Evolutionary conservation across 2,113 vertebrate species (phyloP), one percentile per base, ranked within the genome.

Genomic region (Nycticebus coucang): DNA sequence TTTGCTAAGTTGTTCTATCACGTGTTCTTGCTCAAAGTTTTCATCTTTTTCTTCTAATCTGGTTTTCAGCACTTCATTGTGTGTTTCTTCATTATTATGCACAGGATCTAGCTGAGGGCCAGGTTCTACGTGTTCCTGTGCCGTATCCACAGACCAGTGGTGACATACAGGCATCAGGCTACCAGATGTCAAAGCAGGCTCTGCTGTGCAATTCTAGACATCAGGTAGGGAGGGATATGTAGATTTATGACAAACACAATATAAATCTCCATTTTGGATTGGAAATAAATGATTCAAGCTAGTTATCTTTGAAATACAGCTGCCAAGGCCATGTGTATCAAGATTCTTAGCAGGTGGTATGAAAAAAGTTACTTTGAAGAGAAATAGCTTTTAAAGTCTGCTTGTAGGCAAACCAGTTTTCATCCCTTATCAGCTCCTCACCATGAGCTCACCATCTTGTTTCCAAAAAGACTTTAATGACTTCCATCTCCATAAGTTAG

Each of bases 1-100:
- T 97, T 99, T 99, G 97, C 99, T 99, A 88, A 99, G 99, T 92
- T 99, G 98, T 96, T 99, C 99, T 53, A 99, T 98, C 87, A 98
- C 99, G 64, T 99, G 98, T n/a, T 98, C 99, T 33, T 79, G 83
- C 5, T 97, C 97, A 55, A 97, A 91, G 50, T 93, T 96, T 7
- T 98, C 94, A 66, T 98, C 93, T 45, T 98, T 98, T 66, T 97
- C 98, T 96, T 98, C 98, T 53, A 99, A 96, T 96, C 98, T 99
- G 87, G 98, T 98, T 98, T 99, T 99, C 86, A 99, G 97, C 57
- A 99, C 98, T 97, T 99, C 99, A 87, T 99, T 99, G 0, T 99
- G 99, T n/a, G 98, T 99, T 97, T 99, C 99, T 89, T 96, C 98
- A 64, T 96, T 97, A 82, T 98, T 98, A 80, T 97, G 95, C 87